Conservation (phyloP, 2,888 invertebrate species). For the Blomia tropicalis region DNA sequence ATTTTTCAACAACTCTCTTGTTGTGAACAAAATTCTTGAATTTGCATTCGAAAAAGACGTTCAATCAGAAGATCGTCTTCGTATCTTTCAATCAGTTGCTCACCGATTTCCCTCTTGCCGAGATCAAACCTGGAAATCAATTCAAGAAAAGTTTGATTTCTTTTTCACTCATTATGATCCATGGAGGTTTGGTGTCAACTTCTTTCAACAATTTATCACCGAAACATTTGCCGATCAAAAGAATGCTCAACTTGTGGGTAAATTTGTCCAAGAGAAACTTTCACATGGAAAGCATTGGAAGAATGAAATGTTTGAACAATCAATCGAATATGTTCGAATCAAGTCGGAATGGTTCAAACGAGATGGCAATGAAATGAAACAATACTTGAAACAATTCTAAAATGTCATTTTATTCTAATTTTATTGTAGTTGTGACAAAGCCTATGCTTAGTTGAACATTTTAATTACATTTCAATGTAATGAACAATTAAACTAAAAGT, state of each 20-base stretch:
- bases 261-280: too few species aligned
- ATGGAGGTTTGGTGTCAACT: neutral
- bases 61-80: neutral
- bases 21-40: neutral
- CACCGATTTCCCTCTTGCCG: neutral
- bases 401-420: too few species aligned
- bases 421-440: too few species aligned
- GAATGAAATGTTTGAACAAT: neutral
- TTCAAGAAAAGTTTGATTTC: neutral
- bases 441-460: too few species aligned
- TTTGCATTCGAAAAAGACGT: neutral
- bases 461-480: too few species aligned
- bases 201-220: neutral
- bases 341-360: neutral
- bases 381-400: neutral
- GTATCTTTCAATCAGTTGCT: neutral
- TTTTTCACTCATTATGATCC: neutral
- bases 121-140: neutral
- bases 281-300: neutral
- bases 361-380: neutral
- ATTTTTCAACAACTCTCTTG: neutral
- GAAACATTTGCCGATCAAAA: too few species aligned
- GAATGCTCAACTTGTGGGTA: neutral
- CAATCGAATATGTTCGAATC: neutral
- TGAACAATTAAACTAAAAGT: too few species aligned